These are phyloP conservation scores for Drosophila nigritarsus DNA, from an alignment of 2,888 invertebrate genomes.

Conservation along the genomic window DNA sequence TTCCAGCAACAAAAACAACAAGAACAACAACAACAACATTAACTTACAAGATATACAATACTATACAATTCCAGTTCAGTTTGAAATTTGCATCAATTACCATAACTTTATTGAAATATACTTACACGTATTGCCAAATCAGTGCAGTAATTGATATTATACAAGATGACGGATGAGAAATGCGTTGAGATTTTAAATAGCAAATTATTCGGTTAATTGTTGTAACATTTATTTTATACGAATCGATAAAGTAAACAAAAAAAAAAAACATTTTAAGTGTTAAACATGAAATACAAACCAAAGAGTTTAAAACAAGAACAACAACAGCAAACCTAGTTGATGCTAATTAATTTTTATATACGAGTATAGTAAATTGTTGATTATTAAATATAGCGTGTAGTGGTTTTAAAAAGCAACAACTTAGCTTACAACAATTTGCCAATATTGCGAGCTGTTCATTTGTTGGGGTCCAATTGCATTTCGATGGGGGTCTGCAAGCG, in stretches of 20 bases:
- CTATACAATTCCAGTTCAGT: slow-evolving; percentile 44
- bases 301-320: slow-evolving; percentile 67
- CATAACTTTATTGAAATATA: slow-evolving; percentile 36
- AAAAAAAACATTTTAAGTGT: slow-evolving; percentile 63
- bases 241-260: slow-evolving; percentile 30
- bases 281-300: slow-evolving; percentile 69
- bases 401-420: slow-evolving; percentile 68
- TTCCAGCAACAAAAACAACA: slow-evolving; percentile 48
- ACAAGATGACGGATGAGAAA: slow-evolving; percentile 36
- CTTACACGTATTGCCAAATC: slow-evolving; percentile 59
- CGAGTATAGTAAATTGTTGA: slow-evolving; percentile 77
- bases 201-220: slow-evolving; percentile 76
- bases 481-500: slow-evolving; percentile 7
- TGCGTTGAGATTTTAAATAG: slow-evolving; percentile 74
- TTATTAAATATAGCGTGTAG: slow-evolving; percentile 78
- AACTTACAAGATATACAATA: slow-evolving; percentile 23
- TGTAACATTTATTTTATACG: slow-evolving; percentile 73
- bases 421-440: slow-evolving; percentile 55
- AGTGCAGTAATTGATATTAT: slow-evolving; percentile 77
- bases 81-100: slow-evolving; percentile 58
- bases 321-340: slow-evolving; percentile 64
- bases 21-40: slow-evolving; percentile 17
- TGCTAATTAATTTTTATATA: slow-evolving; percentile 76
- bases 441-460: slow-evolving; percentile 27
- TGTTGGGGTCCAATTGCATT: slow-evolving; percentile 23